Evolutionary conservation across 2,113 vertebrate species (phyloP), one percentile per base, ranked within the genome.

Genomic region (Edolisoma coerulescens): DNA sequence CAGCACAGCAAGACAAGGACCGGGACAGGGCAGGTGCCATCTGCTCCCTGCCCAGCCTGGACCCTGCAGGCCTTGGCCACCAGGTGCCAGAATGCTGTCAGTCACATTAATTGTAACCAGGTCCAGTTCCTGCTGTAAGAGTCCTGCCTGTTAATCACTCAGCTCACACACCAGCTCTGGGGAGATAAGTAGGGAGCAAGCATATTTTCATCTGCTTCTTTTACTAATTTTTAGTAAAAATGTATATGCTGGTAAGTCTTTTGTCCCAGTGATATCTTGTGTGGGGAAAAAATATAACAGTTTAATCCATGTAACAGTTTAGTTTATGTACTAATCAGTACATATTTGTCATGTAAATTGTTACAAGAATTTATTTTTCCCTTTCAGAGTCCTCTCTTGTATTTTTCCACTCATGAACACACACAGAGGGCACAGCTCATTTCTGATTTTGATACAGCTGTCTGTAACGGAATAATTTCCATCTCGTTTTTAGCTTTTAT

Each of bases 1-100:
- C 56, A 84, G 61, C 9, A 19, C 14, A 3, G 32, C 59, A 57
- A 88, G 59, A 53, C 39, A 42, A 57, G 74, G 70, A 74, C 30
- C 5, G 0, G 18, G 5, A 32, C 1, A 3, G 65, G 76, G 15
- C 65, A 27, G 30, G 44, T 27, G 33, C 11, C 2, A 0, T 5
- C 54, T 9, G 12, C 59, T 33, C 49, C 2, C 17, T 2, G 5
- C 47, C 78, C 21, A 13, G 19, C 44, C 52, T 9, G 8, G 13
- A 41, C 47, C 0, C 19, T 54, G 37, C 42, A 42, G 17, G 32
- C 5, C 7, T 86, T 70, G 39, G 53, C 42, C 13, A 0, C 18
- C 3, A 45, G 57, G 24, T 78, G 64, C 39, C 63, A 84, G 61
- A 49, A 69, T 7, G 39, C 57, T 9, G 8, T 21, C 1, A 13